Evolutionary conservation across 2,113 vertebrate species (phyloP), one percentile per base, ranked within the genome.

Genomic region (Nestor notabilis): DNA sequence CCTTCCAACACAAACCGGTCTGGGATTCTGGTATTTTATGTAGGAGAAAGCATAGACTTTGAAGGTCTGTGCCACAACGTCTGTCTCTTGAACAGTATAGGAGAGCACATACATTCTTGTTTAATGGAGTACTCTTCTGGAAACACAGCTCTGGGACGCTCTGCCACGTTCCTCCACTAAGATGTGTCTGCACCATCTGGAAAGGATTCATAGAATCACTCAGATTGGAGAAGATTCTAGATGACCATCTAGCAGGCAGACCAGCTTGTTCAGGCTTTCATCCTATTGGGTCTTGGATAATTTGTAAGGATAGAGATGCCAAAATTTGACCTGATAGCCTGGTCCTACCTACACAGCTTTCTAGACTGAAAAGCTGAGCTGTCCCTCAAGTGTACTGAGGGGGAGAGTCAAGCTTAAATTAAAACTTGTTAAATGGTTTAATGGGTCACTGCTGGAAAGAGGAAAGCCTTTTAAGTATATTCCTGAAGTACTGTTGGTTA

Each of bases 91-190:
- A 85, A 35, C 10, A 41, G 13, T 2, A 24, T 0, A 7, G 52
- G 35, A 9, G 3, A 47, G 44, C 3, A 1, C 10, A 5, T 2
- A 17, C 2, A 7, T 37, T 37, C 56, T 35, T 56, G 47, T 17
- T n/a, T 35, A 39, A 82, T 5, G 20, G 55, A 82, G 65, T 4
- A 37, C 39, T 72, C 17, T 47, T 24, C 52, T 44, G 28, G n/a
- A 68, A 50, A 50, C 20, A 28, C 0, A 0, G 37, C 71, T 33
- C 58, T 52, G 47, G 35, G 49, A 52, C 5, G 7, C 9, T 27
- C 29, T 21, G 4, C 5, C 12, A 14, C 0, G 3, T 47, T 35
- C 15, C 63, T 69, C 16, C 20, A 4, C 29, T 2, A 10, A 79
- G 56, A 41, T 7, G 9, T 5, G 23, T 29, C 39, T 47, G 16